These are phyloP conservation scores for Synanthedon andrenaeformis DNA, from an alignment of 2,888 invertebrate species.

Conservation along the genomic window DNA sequence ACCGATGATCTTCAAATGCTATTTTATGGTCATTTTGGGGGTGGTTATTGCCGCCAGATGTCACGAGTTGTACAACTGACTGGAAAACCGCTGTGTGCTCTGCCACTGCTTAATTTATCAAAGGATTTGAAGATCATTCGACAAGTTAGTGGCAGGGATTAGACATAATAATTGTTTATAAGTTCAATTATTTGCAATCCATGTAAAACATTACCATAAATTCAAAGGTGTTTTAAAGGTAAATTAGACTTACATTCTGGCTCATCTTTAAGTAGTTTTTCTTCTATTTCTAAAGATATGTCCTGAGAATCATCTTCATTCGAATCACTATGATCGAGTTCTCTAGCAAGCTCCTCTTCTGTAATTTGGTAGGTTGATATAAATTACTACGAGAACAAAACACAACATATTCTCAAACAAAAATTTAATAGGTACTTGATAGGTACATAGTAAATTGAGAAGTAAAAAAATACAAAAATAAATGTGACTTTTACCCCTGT, in stretches of 20 bases:
- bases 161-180: too few species aligned
- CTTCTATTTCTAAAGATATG: slow-evolving; percentile 61
- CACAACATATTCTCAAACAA: not conserved
- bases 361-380: slow-evolving; percentile 11
- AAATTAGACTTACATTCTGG: slow-evolving; percentile 45
- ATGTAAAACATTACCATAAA: too few species aligned
- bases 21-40: too few species aligned
- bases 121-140: too few species aligned
- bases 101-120: too few species aligned
- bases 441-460: not conserved
- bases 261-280: slow-evolving; percentile 60
- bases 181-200: too few species aligned
- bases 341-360: slow-evolving; percentile 60
- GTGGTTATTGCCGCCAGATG: too few species aligned
- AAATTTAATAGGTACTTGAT: not conserved
- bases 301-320: slow-evolving; percentile 63
- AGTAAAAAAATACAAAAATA: not conserved
- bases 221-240: too few species aligned
- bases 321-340: slow-evolving; percentile 62
- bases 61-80: too few species aligned
- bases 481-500: slow-evolving; percentile 35
- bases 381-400: not conserved
- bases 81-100: too few species aligned
- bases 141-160: too few species aligned
- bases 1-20: too few species aligned